Evolutionary conservation across 2,888 invertebrate species (phyloP), one percentile per base, ranked within the genome.

Genomic region (Drosophila conformis): DNA sequence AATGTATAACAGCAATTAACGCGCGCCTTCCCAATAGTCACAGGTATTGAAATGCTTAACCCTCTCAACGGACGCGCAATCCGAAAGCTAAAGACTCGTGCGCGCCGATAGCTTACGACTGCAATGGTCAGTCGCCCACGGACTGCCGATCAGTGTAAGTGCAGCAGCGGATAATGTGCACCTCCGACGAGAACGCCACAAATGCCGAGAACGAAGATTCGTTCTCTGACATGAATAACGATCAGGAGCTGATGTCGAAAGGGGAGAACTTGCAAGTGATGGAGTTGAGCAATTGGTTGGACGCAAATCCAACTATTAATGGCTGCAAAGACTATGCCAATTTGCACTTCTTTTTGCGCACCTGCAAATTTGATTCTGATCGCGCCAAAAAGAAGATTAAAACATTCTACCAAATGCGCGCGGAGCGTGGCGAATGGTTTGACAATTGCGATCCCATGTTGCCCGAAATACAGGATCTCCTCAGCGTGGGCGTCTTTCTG

Each of bases 401-500:
- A 70, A 94, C 91, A 42, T 95, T 94, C 88, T 94, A 95, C 82
- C 92, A 92, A 52, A 94, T 95, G 93, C 93, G 94, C 65, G 90
- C 93, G 0, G 93, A 94, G 64, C 87, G 94, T 36, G 93, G 94
- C 0, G 95, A 95, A 89, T 96, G 96, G 96, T 96, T 95, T 86
- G 69, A 89, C 29, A 94, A 95, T 76, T 93, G 95, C 69, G 94
- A 96, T 93, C 95, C 96, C 0, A 90, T 92, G 46, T 81, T 94
- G 29, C 94, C 94, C 5, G 94, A 94, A 90, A 90, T 96, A 21
- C 94, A 94, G 59, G 95, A 95, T 69, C 89, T 96, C 11, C 92
- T 95, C 0, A 90, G 94, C 46, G 73, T 95, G 7, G 96, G 95
- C 4, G 94, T 95, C 29, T 95, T 95, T 82, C 87, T 96, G 4